Base-by-base conservation (phyloP, 1,140 invertebrate genomes). In the Rhagoletis pomonella region DNA sequence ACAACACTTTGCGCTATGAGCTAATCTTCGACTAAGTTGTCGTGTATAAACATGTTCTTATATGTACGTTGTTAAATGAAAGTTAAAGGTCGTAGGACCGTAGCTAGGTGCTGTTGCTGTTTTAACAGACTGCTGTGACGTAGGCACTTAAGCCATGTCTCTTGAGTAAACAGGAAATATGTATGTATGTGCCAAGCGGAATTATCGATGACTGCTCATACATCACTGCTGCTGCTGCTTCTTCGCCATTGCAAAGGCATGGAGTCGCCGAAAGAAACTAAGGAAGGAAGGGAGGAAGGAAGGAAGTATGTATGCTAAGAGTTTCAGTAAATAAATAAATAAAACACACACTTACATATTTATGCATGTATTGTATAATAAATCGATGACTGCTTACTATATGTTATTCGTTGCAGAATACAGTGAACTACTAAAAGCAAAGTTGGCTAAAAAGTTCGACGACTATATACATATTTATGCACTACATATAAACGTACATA, bases 11-110 rank as follows among this genome's bases (percentile, higher is more conserved):
- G 12, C 67, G 50, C 50, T 42, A 7, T 73, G 67, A 3, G 67
- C 67, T 73, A 73, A 47, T 73, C 67, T 47, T 4, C 17, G 17
- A 69, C 29, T 69, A 69, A 73, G 14, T 73, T 47, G 39, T 73
- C 29, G 29, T 73, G 42, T 73, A 73, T 14, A 17, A 73, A 12
- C 14, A 73, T n/a, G 4, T 3, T 39, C 10, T 42, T 1, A 2
- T 1, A 2, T 17, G 14, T 44, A 73, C 5, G 17, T 47, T 6
- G 14, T 12, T 44, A 73, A 12, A 14, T 44, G 5, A 12, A 14
- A 73, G 29, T 29, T 12, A 0, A 73, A 73, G 67, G 67, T 17
- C 67, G 39, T 2, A 73, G 67, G 10, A 17, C 42, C 29, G 29
- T 29, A 73, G 39, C 17, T 73, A n/a, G 67, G 12, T 47, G 42